Evolutionary conservation across 2,797 vertebrate genomes (phyloP), one percentile per base, ranked within the genome.

Genomic region (Lophius americanus): DNA sequence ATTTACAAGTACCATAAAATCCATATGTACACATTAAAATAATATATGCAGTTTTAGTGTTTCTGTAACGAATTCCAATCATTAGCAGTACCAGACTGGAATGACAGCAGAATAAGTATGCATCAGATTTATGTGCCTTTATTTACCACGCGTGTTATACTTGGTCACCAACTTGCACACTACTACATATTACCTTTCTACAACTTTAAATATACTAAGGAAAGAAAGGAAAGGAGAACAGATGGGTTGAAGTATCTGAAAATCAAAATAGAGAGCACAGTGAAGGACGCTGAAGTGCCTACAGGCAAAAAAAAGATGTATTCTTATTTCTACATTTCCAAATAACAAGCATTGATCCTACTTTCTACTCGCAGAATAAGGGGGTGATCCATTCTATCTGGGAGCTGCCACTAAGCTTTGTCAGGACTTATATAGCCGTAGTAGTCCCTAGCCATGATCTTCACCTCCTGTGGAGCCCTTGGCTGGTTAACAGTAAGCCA

Each of bases 391-490:
- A 53, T 74, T 70, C 60, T 58, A 69, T 64, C 59, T 70, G 60
- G 75, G 60, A 71, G 64, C 76, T 71, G 47, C 72, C 65, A 67
- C 63, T 68, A 64, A 71, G 68, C 63, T 68, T 38, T 71, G 79
- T 76, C 69, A 55, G 56, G 66, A 78, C 56, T 68, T 57, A 55
- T 60, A 68, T 38, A 55, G 68, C 64, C 61, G 73, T 70, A 75
- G 72, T 52, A 76, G 68, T 81, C 80, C 52, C 68, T n/a, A 61
- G 79, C 51, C 55, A 73, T 83, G 80, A 69, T 56, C 59, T 82
- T 86, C 76, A 79, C 70, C 88, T 81, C 51, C 76, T 67, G 39
- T 43, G 53, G 62, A 73, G 74, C 59, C 79, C 83, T 81, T 83
- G 72, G 73, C 64, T 79, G 77, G 74, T 74, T 80, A 76, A 74